Conservation (phyloP, 2,797 vertebrate species). For the Xenopus petersii region DNA sequence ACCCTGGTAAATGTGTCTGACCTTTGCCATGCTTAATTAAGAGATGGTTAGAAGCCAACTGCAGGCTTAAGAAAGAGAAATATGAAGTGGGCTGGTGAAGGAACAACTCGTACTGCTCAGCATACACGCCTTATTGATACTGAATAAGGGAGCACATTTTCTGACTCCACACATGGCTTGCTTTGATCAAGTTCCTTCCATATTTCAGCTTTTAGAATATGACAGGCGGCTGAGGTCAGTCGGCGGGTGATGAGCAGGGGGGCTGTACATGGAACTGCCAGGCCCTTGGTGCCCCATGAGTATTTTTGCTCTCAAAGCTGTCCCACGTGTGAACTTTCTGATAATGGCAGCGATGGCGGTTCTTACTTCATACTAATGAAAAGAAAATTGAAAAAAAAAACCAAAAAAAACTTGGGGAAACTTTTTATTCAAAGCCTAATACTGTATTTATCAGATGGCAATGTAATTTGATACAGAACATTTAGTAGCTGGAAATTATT, state of each 20-base stretch:
- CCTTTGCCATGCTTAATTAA: conserved; percentile 46
- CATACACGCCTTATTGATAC: conserved; percentile 31
- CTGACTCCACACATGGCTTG: background rate
- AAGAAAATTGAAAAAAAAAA: background rate
- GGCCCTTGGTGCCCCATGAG: conserved; percentile 8
- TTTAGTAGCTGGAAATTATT: too few species aligned
- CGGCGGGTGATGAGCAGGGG: conserved; percentile 3
- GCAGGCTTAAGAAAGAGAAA: conserved; percentile 26
- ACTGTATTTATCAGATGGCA: background rate
- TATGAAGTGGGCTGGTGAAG: conserved; percentile 23
- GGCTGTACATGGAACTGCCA: background rate
- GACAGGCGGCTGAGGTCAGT: conserved; percentile 21
- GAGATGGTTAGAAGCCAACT: conserved; percentile 38
- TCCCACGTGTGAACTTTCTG: conserved; percentile 8
- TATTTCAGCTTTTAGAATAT: conserved; percentile 26
- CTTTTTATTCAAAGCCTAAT: background rate
- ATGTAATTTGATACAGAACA: background rate
- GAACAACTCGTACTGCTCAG: conserved; percentile 16
- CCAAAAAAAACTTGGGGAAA: too few species aligned
- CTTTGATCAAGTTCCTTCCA: conserved; percentile 23
- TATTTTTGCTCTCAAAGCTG: background rate
- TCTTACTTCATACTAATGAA: background rate
- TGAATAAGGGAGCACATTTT: conserved; percentile 27
- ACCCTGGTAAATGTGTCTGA: conserved; percentile 42
- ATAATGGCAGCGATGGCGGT: background rate